Evolutionary conservation across 2,888 invertebrate genomes (phyloP).

Genomic region (Callosobruchus maculatus): DNA sequence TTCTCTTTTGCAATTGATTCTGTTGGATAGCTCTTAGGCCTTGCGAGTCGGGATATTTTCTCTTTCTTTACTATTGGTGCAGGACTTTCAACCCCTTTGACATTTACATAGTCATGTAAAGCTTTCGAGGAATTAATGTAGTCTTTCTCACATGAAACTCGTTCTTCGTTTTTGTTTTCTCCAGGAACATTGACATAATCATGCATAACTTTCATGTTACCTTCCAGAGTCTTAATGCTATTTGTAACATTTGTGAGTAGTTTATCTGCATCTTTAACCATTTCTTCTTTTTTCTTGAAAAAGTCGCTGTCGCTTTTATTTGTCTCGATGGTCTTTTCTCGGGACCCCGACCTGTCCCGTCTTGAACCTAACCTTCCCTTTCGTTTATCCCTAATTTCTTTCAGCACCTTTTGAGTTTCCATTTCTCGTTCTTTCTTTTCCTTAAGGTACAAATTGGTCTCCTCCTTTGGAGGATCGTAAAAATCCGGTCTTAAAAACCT

Average conservation of each 20-base stretch:
- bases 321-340: constrained; percentile 26
- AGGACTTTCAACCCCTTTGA: constrained; percentile 26
- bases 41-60: constrained; percentile 50
- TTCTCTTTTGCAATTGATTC: constrained; percentile 41
- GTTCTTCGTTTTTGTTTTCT: constrained; percentile 9
- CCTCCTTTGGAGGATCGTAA: constrained; percentile 61
- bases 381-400: constrained; percentile 64
- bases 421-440: constrained; percentile 64
- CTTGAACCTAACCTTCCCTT: constrained; percentile 37
- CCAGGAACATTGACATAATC: constrained; percentile 37
- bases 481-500: constrained; percentile 77
- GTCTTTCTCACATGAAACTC: neutral
- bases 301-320: constrained; percentile 13
- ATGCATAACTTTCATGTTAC: constrained; percentile 31
- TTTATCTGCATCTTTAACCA: constrained; percentile 31
- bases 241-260: constrained; percentile 37
- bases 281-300: constrained; percentile 15
- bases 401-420: constrained; percentile 64
- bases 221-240: constrained; percentile 41
- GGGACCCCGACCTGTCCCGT: constrained; percentile 37
- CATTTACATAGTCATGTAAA: constrained; percentile 37
- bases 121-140: constrained; percentile 16
- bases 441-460: constrained; percentile 62
- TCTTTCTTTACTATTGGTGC: constrained; percentile 35
- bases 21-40: constrained; percentile 57